These are phyloP conservation scores for Sinocyclocheilus grahami DNA, from an alignment of 2,113 vertebrate species.

Conservation along the genomic window DNA sequence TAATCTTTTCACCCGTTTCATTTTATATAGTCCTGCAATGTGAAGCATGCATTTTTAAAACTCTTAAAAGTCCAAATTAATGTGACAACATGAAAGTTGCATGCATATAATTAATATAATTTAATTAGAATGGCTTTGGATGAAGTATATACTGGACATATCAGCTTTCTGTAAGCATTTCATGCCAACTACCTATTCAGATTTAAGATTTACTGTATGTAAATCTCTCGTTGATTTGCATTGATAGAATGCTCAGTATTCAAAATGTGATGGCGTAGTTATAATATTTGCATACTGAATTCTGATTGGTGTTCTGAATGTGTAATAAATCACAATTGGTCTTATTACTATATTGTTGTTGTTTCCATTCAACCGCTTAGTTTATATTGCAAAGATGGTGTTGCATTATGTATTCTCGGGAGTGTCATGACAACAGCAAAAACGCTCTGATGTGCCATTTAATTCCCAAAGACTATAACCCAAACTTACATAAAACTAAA, in stretches of 20 bases:
- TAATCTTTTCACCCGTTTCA: no score
- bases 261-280: neutral
- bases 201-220: conserved; percentile 4
- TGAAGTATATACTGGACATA: no score
- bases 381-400: neutral
- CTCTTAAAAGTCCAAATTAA: neutral
- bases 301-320: neutral
- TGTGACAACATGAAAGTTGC: no score
- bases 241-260: neutral
- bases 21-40: neutral
- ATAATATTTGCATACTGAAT: neutral
- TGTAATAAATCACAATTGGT: neutral
- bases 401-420: neutral
- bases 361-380: neutral
- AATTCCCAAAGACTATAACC: neutral
- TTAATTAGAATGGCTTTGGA: no score
- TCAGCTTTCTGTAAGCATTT: neutral
- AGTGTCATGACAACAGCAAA: neutral
- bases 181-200: neutral
- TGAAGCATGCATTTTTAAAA: neutral
- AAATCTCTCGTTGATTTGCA: conserved; percentile 2
- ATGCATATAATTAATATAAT: no score
- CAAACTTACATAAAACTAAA: neutral
- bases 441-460: neutral
- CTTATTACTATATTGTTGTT: neutral